Conservation (phyloP, 23 tunicate genomes). For the Trididemnum clinides region DNA sequence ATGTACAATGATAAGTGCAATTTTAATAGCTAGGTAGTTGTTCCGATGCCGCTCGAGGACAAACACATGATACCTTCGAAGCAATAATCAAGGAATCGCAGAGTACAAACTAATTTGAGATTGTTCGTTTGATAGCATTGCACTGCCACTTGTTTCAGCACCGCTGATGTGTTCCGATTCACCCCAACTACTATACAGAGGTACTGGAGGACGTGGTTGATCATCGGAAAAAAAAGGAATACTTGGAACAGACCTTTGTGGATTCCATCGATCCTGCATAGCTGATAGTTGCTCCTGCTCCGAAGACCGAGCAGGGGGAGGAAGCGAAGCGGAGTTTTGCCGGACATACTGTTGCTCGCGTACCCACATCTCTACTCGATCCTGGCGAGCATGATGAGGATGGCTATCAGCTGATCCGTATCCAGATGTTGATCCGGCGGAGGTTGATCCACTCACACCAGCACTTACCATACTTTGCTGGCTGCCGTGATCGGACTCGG, state of each 20-base stretch:
- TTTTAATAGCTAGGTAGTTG: too few relatives aligned
- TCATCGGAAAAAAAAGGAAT: background rate
- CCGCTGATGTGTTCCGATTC: slow-evolving; percentile 12
- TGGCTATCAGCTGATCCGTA: slow-evolving; percentile 80
- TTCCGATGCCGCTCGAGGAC: too few relatives aligned
- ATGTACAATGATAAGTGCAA: too few relatives aligned
- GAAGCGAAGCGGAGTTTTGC: slow-evolving; percentile 17
- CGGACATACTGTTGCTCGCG: slow-evolving; percentile 91
- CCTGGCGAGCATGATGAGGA: slow-evolving; percentile 60
- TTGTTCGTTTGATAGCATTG: background rate
- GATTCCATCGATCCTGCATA: too few relatives aligned
- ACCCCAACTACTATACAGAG: slow-evolving; percentile 89
- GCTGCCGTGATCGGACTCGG: slow-evolving; percentile 78
- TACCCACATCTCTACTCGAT: slow-evolving; percentile 90
- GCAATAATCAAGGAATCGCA: background rate
- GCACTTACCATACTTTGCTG: slow-evolving; percentile 82
- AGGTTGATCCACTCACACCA: slow-evolving; percentile 81
- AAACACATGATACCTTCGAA: too few relatives aligned
- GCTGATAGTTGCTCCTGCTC: background rate
- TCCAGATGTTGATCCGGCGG: slow-evolving; percentile 86
- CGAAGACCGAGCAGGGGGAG: background rate
- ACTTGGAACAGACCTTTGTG: background rate
- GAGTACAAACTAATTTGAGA: background rate
- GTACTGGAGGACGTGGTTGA: slow-evolving; percentile 76
- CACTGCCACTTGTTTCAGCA: background rate